Evolutionary conservation across 2,113 vertebrate species (phyloP), one percentile per base, ranked within the genome.

Genomic region (Narcine bancroftii): DNA sequence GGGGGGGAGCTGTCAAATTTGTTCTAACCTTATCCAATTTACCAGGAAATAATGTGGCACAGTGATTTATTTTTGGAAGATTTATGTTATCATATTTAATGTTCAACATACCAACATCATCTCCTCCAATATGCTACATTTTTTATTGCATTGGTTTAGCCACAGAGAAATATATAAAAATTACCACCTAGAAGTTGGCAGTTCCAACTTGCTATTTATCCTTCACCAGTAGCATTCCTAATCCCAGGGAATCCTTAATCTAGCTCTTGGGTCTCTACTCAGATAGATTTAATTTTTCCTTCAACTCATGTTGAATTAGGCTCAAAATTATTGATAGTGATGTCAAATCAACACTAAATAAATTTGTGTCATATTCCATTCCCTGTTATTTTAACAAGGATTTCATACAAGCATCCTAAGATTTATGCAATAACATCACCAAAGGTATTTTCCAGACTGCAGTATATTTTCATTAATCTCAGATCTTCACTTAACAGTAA

Each of bases 281-380:
- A 87, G 81, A 87, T 87, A 63, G 53, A 60, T 60, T 87, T 53
- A 60, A n/a, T 85, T 36, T 60, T 60, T 33, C 50, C 50, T 85
- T 36, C 81, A 56, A 56, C 33, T 15, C 81, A 60, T 87, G 21
- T 87, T n/a, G 56, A 87, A 87, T 60, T 60, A 60, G 19, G n/a
- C 53, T 60, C 15, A 56, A 56, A 39, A 87, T 87, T 87, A 87
- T 87, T 87, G 81, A 36, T 56, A 21, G 81, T 56, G 53, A 87
- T 60, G 60, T 36, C 81, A 85, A 60, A 85, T n/a, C 50, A 85
- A 29, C 50, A 21, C 81, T 87, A 87, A 87, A 87, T 87, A 87
- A 60, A 36, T 63, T 60, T 87, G 53, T 36, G 21, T 60, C 81
- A 19, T 21, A 36, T 63, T 60, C 53, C 53, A 36, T 60, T 87